A percentile compares a stretch with the other conserved stretches of the same genome.
These are phyloP conservation scores for Lagodon rhomboides DNA, from an alignment of 2,797 vertebrate genomes.

Conservation along the genomic window DNA sequence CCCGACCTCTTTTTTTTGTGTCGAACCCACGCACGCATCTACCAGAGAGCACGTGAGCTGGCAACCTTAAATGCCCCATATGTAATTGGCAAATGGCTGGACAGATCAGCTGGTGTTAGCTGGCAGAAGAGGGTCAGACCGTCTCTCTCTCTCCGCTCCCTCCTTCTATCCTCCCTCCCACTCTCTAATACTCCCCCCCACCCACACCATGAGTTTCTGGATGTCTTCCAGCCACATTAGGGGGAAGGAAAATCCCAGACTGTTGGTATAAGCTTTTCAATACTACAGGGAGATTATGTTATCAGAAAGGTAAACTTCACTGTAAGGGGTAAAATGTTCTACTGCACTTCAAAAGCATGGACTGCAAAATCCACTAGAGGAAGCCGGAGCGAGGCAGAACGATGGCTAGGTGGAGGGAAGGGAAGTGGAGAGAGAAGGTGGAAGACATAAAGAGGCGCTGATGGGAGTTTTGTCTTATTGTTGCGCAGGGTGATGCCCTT, in stretches of 20 bases:
- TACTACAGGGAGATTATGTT: constrained; percentile 93
- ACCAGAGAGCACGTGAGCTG: constrained; percentile 60
- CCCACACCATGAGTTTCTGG: constrained; percentile 83
- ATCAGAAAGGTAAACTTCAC: constrained; percentile 95
- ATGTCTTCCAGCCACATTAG: constrained; percentile 90
- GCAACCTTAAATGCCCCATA: constrained; percentile 71
- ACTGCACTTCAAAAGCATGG: constrained; percentile 86
- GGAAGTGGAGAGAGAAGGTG: constrained; percentile 41
- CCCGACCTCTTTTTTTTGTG: constrained; percentile 49
- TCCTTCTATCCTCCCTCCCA: constrained; percentile 63
- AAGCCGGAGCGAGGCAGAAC: constrained; percentile 15
- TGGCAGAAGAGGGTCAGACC: constrained; percentile 80
- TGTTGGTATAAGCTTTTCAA: constrained; percentile 93
- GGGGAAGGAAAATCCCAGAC: constrained; percentile 91
- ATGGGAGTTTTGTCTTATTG: constrained; percentile 75
- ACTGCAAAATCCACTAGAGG: constrained; percentile 78
- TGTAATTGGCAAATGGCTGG: constrained; percentile 74
- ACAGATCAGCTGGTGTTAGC: constrained; percentile 80
- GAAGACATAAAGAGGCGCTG: constrained; percentile 8
- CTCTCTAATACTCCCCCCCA: constrained; percentile 59
- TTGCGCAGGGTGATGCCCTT: constrained; percentile 81
- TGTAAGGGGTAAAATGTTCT: constrained; percentile 87
- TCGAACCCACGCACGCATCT: constrained; percentile 43
- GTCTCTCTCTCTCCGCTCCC: constrained; percentile 77
- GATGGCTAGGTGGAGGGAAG: constrained; percentile 32